Evolutionary conservation across 2,888 invertebrate genomes (phyloP).

Genomic region (Lycophotia porphyrea): DNA sequence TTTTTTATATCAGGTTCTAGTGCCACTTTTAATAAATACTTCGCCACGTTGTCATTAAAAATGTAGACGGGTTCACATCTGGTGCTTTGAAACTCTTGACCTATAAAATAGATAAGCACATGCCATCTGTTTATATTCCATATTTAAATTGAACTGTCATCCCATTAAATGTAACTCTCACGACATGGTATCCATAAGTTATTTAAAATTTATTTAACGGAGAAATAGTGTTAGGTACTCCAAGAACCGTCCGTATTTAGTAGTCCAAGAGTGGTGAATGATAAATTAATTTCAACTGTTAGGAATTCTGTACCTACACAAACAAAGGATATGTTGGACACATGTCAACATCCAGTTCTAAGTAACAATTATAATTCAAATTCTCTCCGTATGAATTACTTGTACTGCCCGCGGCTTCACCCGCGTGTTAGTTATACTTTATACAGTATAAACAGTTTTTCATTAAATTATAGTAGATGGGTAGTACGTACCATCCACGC

Average conservation of each 20-base stretch:
- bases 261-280: conserved; percentile 30
- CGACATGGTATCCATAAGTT: background rate
- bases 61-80: background rate
- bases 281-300: conserved; percentile 41
- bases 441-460: background rate
- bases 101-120: background rate
- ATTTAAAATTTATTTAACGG: background rate
- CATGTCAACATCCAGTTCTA: conserved; percentile 39
- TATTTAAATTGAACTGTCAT: conserved; percentile 11
- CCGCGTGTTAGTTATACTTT: background rate
- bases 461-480: background rate
- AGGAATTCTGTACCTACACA: conserved; percentile 39
- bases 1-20: background rate
- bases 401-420: background rate
- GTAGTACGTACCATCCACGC: background rate
- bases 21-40: background rate
- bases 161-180: background rate
- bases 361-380: conserved; percentile 41
- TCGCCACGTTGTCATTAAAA: conserved; percentile 5
- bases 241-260: conserved; percentile 14
- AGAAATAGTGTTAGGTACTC: background rate
- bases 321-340: conserved; percentile 39
- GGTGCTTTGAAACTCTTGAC: background rate
- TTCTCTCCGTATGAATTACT: conserved; percentile 22
- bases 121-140: conserved; percentile 6